These are phyloP conservation scores for Brachionus plicatilis DNA, from an alignment of 1,140 invertebrate genomes.

Conservation along the genomic window DNA sequence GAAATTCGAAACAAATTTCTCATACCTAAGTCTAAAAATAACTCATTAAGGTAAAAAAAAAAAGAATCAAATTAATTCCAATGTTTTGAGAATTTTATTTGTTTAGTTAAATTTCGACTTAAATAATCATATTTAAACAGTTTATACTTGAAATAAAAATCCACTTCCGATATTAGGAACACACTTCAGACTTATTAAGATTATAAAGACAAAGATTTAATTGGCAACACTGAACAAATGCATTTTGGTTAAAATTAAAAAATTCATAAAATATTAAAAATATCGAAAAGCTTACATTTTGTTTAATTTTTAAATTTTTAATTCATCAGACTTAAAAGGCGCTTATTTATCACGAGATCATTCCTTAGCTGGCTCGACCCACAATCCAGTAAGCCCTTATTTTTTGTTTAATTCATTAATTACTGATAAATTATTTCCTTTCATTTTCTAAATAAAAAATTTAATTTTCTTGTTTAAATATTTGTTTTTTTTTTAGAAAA, in stretches of 20 bases:
- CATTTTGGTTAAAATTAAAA: not conserved
- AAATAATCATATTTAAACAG: not conserved
- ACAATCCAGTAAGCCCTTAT: not conserved
- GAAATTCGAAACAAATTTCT: not conserved
- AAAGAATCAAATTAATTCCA: not conserved
- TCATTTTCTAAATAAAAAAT: too few species aligned
- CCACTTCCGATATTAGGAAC: not conserved
- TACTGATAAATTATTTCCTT: not conserved
- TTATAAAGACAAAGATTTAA: not conserved
- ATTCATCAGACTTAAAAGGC: not conserved
- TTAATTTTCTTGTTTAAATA: not conserved
- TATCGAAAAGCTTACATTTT: not conserved
- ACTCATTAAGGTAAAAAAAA: not conserved
- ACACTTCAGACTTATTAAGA: not conserved
- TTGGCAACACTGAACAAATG: not conserved
- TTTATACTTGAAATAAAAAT: not conserved
- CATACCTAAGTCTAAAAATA: not conserved
- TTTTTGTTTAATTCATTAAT: not conserved
- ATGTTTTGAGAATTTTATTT: not conserved
- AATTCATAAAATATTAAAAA: not conserved
- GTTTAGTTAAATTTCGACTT: not conserved
- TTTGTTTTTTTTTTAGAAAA: slow-evolving; percentile 1
- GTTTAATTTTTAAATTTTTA: not conserved
- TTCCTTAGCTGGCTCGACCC: not conserved
- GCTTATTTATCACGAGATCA: not conserved